Evolutionary conservation across 2,113 vertebrate species (phyloP), one percentile per base, ranked within the genome.

Genomic region (Tichodroma muraria): DNA sequence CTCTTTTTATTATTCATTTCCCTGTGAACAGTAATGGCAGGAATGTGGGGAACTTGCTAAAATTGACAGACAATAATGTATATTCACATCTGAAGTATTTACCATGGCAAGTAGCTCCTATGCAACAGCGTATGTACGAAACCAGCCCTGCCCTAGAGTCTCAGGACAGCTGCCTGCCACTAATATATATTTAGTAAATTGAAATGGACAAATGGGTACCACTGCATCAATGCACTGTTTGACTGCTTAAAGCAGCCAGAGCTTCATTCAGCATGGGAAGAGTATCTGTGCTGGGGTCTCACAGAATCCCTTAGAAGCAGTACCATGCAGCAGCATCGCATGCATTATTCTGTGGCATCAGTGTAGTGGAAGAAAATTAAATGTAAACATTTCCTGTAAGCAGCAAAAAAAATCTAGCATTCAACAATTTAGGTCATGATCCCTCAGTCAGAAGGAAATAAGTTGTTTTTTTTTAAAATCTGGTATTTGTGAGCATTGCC

Each of bases 1-100:
- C 23, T 78, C 79, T 83, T 91, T 71, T 90, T 54, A 80, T 90
- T 95, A 95, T 93, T 95, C 63, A 93, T 82, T 89, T 90, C 40
- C 45, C 61, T 71, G 53, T 81, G 93, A 97, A 90, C 15, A 42
- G 40, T 35, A 80, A 70, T 81, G 79, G 60, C 56, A 94, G 47
- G 89, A 91, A 75, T 88, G 71, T 80, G 52, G n/a, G 21, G 25
- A 89, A 49, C 56, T 78, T 64, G 76, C 40, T 94, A 63, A 71
- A 89, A 91, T 4, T 70, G 45, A 52, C 73, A 35, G 49, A 33
- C 27, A 70, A 56, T n/a, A 45, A 85, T 38, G 15, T n/a, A 91
- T 73, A 83, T 85, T 89, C 75, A 63, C 56, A 63, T 37, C 31
- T 56, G 56, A 91, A 49, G 22, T 15, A 38, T 57, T 44, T 44